A percentile compares a stretch with the other conserved stretches of the same genome.
Conservation (phyloP, 2,797 vertebrate species). For the Arctocebus calabarensis region DNA sequence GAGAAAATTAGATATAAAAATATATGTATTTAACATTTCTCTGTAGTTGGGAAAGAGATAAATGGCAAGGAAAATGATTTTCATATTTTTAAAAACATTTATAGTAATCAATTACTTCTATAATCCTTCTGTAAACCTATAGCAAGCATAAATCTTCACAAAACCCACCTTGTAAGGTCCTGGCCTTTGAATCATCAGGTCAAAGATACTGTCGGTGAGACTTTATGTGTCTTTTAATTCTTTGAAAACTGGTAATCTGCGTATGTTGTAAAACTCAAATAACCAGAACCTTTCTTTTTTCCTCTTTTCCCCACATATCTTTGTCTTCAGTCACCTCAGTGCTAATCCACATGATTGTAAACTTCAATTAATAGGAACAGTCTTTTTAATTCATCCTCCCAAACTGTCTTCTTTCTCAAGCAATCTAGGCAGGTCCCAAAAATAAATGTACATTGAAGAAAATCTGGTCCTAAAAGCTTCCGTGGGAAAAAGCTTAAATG, state of each 20-base stretch:
- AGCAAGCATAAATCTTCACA: background rate
- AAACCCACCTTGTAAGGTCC: background rate
- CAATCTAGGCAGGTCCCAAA: background rate
- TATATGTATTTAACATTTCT: background rate
- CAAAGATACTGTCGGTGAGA: background rate
- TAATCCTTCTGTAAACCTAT: background rate
- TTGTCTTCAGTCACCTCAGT: background rate
- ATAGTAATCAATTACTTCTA: background rate
- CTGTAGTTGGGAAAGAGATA: background rate
- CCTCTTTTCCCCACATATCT: background rate
- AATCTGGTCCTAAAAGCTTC: constrained; percentile 7
- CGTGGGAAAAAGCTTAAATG: background rate
- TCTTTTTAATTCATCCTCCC: background rate
- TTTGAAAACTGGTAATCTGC: constrained; percentile 26
- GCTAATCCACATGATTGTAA: background rate
- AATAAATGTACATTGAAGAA: background rate
- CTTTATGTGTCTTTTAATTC: constrained; percentile 31
- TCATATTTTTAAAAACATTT: background rate
- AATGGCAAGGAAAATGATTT: constrained; percentile 8
- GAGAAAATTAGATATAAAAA: background rate
- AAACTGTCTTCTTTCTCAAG: constrained; percentile 19
- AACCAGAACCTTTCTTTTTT: background rate
- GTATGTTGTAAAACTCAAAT: constrained; percentile 14
- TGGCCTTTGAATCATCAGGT: constrained; percentile 11
- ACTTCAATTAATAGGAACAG: background rate